Conservation (phyloP, 2,888 invertebrate genomes). For the Sisyra nigra region DNA sequence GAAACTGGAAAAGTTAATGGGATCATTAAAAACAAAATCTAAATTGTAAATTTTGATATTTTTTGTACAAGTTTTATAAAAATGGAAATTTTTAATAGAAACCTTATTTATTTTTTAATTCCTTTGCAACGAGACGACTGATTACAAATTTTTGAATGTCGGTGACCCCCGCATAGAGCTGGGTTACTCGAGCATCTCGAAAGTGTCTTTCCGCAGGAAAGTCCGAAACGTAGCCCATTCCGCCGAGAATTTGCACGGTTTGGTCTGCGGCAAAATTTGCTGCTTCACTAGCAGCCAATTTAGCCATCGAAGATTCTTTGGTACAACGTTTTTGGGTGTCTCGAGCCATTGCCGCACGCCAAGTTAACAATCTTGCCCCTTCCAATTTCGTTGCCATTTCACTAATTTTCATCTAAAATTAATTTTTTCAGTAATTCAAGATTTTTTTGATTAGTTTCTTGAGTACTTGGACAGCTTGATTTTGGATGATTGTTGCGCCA, state of each 20-base stretch:
- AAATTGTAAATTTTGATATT: conserved; percentile 14
- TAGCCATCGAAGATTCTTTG: conserved; percentile 60
- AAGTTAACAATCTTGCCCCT: conserved; percentile 48
- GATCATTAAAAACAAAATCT: conserved; percentile 52
- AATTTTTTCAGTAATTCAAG: background rate
- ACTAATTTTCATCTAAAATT: conserved; percentile 39
- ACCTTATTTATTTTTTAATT: too few species aligned
- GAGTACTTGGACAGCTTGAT: conserved; percentile 50
- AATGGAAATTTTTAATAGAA: conserved; percentile 8
- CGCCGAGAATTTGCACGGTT: conserved; percentile 60
- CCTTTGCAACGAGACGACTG: conserved; percentile 72
- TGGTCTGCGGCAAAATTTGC: conserved; percentile 52
- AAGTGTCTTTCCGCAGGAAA: conserved; percentile 62
- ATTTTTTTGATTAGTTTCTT: background rate
- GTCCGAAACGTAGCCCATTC: conserved; percentile 49
- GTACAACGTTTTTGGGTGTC: conserved; percentile 35
- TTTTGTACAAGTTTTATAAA: conserved; percentile 10
- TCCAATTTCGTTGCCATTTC: conserved; percentile 55
- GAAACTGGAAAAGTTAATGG: conserved; percentile 85
- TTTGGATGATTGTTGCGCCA: conserved; percentile 43
- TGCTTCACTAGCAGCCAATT: conserved; percentile 51
- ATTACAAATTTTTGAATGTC: conserved; percentile 60
- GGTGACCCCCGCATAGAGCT: conserved; percentile 66
- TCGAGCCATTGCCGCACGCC: conserved; percentile 47
- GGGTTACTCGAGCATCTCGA: conserved; percentile 62